Base-by-base conservation (phyloP, 1,140 invertebrate species). In the Monochamus saltuarius region DNA sequence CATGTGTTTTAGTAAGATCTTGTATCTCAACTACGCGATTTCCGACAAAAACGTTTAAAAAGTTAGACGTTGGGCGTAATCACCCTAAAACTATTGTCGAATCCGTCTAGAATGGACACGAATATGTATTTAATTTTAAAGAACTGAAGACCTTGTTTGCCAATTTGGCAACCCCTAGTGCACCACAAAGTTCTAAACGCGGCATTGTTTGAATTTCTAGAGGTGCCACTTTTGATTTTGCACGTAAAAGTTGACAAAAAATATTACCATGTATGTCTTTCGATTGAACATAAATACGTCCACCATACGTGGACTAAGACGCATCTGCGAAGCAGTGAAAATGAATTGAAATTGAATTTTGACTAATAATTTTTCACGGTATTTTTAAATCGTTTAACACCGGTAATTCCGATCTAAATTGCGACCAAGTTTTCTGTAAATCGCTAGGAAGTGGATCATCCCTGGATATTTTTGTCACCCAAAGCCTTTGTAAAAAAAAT, bases 271-370 rank as follows among this genome's bases (percentile, higher is more conserved):
- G 7, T 7, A 49, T 11, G 4, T 49, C n/a, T 22, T 75, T 49
- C 34, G 67, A 71, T 6, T 69, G 47, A 8, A 74, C 19, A 63
- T 74, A 76, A 10, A 73, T 38, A 7, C 66, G 63, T 17, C 70
- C 71, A 11, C 66, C 73, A 52, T 73, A 76, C 3, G 67, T 73
- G 7, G 54, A 55, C 40, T 64, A 47, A 1, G 65, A 71, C 2
- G 75, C 72, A 57, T 77, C 76, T 3, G 57, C 63, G 60, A 77
- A 78, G 1, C 68, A 68, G 17, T 67, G 61, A 6, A 68, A 7
- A 51, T 50, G 22, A 7, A 36, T 29, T 10, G 13, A 1, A 50
- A 37, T 50, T 35, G 6, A 4, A 50, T 35, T 50, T 7, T 11
- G 3, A 34, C 19, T 34, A n/a, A 50, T 34, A 4, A n/a, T 4